These are phyloP conservation scores for Uloborus diversus DNA, from an alignment of 1,140 invertebrate genomes.

Conservation along the genomic window DNA sequence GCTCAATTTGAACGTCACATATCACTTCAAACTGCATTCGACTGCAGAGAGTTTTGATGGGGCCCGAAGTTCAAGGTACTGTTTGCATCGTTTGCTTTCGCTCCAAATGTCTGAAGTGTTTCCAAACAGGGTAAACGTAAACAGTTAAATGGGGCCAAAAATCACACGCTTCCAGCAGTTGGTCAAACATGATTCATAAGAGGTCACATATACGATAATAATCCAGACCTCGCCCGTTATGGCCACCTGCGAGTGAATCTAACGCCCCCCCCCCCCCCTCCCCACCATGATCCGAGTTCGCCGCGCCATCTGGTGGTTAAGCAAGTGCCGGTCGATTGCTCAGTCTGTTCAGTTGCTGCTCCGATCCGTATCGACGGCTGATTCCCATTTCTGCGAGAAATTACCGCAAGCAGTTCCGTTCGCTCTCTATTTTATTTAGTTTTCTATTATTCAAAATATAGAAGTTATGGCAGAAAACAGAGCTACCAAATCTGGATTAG, in stretches of 20 bases:
- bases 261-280: neutral
- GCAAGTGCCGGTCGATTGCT: constrained; percentile 38
- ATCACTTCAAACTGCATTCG: no score
- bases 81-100: no score
- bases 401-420: no score
- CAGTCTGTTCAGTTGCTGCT: neutral
- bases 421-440: no score
- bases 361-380: neutral
- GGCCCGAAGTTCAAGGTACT: no score
- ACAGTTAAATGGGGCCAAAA: neutral
- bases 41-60: no score
- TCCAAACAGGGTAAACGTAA: no score
- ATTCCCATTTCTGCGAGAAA: no score
- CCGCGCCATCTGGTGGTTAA: constrained; percentile 19
- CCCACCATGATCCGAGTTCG: neutral
- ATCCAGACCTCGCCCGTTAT: neutral
- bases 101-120: no score
- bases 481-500: constrained; percentile 92
- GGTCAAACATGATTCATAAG: neutral
- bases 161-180: neutral
- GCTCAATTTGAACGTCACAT: no score
- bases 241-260: neutral
- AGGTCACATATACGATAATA: neutral
- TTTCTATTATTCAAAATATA: neutral
- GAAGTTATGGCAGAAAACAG: constrained; percentile 81